These are phyloP conservation scores for Petrocephalus schoutedeni DNA, from an alignment of 2,797 vertebrate genomes.

Conservation along the genomic window DNA sequence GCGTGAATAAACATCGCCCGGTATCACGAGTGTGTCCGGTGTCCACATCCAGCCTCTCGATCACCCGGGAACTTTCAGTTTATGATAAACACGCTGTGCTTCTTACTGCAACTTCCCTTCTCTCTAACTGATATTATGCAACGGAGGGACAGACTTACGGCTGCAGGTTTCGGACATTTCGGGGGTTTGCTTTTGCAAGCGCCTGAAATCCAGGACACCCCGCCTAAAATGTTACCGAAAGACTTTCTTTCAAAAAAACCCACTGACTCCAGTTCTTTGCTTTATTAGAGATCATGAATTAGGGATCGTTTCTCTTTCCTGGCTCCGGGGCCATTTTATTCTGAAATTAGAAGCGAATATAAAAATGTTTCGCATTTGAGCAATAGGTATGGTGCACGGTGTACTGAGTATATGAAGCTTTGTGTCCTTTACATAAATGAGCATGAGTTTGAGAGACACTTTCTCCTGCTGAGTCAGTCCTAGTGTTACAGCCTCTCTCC, in stretches of 20 bases:
- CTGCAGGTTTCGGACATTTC: constrained; percentile 25
- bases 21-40: not conserved
- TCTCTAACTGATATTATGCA: constrained; percentile 61
- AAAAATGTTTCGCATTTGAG: not conserved
- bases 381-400: not conserved
- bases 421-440: not conserved
- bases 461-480: not conserved
- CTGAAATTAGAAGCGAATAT: not conserved
- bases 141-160: constrained; percentile 54
- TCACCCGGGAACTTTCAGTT: constrained; percentile 14
- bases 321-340: not conserved
- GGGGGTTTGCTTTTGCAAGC: constrained; percentile 20
- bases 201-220: not conserved
- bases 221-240: not conserved
- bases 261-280: not conserved
- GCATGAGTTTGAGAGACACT: not conserved
- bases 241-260: not conserved
- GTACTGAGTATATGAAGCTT: not conserved
- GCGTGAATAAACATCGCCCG: not conserved
- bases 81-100: not conserved
- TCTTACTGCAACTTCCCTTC: constrained; percentile 49
- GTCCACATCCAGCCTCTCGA: not conserved
- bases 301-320: not conserved
- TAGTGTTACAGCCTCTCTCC: not conserved
- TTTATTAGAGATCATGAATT: not conserved